Base-by-base conservation (phyloP, 1,140 invertebrate genomes). In the Drosophila nebulosa region DNA sequence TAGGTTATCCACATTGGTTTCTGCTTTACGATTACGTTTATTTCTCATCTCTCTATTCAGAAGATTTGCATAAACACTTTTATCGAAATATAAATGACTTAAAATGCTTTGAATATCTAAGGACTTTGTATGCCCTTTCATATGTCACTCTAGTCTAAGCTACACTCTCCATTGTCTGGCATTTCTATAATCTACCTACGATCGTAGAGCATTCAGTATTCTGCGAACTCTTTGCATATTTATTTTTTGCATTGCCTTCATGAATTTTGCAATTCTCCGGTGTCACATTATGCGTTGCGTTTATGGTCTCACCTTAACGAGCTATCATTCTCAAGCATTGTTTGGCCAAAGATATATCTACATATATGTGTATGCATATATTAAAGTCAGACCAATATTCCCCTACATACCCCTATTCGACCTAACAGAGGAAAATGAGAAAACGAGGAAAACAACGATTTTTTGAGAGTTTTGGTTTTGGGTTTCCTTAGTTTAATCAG, bases 11-110 rank as follows among this genome's bases (percentile, higher is more conserved):
- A 30, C 64, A 66, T 68, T 77, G 65, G 62, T 64, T 73, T 66
- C 24, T 55, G 59, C 61, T 68, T 74, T 78, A 83, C 63, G 69
- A 71, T 81, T 81, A 69, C 70, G 59, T 75, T 78, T 46, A 46
- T 46, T 46, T 46, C 39, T 46, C 39, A 16, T 46, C 39, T 46
- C 39, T 21, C 39, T 21, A 21, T 55, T 76, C 62, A 64, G 62
- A 73, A 78, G 75, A 85, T 85, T 85, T 85, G 79, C 80, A 85
- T 85, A 85, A 85, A 85, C 77, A 78, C 68, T 85, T 84, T 85
- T 81, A 85, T 85, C 73, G 80, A 83, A 85, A 66, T 81, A 85
- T 85, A 81, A 85, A 85, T 85, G 80, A 83, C 80, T 85, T 83
- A 81, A 75, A 75, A 57, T 69, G 61, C 64, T 69, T 75, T 81